phyloP scores from a whole-genome alignment of 2,888 invertebrate species.

The Unio pictorum region DNA sequence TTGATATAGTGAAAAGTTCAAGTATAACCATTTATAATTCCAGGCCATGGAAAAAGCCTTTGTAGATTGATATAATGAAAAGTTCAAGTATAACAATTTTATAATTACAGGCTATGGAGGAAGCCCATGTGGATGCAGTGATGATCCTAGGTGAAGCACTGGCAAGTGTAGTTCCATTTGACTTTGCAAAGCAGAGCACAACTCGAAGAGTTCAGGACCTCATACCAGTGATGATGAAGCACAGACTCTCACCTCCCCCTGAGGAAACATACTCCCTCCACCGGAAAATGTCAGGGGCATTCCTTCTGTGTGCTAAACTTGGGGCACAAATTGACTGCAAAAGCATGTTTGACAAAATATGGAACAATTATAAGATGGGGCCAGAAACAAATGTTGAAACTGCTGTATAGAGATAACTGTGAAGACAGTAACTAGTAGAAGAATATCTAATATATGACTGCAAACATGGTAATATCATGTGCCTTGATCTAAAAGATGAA shows the following conservation, averaged over 20 bases:
- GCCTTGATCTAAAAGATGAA: no score
- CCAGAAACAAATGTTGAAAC: constrained; percentile 9
- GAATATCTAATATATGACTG: no score
- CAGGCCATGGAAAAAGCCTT: no score
- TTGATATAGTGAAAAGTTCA: background rate
- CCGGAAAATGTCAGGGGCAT: constrained; percentile 95
- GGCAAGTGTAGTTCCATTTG: constrained; percentile 82
- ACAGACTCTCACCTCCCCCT: constrained; percentile 95
- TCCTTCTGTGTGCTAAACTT: constrained; percentile 91
- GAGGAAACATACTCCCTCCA: constrained; percentile 99
- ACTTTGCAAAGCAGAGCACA: constrained; percentile 91
- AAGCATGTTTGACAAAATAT: constrained; percentile 86
- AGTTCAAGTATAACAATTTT: background rate
- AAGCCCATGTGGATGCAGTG: constrained; percentile 95
- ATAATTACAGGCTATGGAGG: constrained; percentile 83
- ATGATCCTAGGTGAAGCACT: constrained; percentile 98
- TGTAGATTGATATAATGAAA: background rate
- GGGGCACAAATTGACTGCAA: constrained; percentile 86
- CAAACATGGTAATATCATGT: no score
- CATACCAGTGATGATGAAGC: constrained; percentile 95
- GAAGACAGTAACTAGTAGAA: no score
- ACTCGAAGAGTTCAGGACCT: constrained; percentile 82
- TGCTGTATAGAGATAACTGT: no score
- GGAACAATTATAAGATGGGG: constrained; percentile 77
- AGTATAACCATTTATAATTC: background rate